Evolutionary conservation across 2,888 invertebrate species (phyloP), one percentile per base, ranked within the genome.

Genomic region (Apamea monoglypha): DNA sequence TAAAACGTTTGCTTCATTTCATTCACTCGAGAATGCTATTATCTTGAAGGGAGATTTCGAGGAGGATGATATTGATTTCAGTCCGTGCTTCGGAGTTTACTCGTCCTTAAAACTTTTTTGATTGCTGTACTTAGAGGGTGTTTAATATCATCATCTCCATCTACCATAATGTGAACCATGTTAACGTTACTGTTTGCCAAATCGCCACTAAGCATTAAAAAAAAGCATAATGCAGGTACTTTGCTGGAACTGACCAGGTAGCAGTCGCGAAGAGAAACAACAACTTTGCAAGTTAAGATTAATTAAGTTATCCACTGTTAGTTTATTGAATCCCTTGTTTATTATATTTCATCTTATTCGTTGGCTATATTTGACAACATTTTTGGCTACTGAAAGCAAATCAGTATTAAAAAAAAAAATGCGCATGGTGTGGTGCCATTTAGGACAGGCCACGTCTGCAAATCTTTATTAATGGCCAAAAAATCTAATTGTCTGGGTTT

Each of bases 1-100:
- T 87, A 73, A 79, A 81, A 76, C 36, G 76, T 78, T 50, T 56
- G 76, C 64, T 82, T 85, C 79, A 84, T 88, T 81, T 84, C 70
- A 85, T 85, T 83, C 83, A 74, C 71, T 80, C 73, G 70, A 79
- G 69, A 68, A 71, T 32, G 76, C 56, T 77, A 80, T 80, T 80
- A 82, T 87, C 61, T 76, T 77, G 74, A 25, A 69, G 64, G 53
- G 50, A 61, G 18, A 36, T 81, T 68, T 71, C 21, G 36, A 29
- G n/a, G 21, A 67, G 36, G 53, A 70, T 53, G n/a, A 53, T 70
- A 86, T 83, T 79, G 44, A 69, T 86, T 71, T 78, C 56, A 63
- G 40, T 16, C 16, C 73, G 56, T 18, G n/a, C 25, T n/a, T 29
- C 2, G 1, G 32, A 53, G 66, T 61, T 61, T 10, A 53, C 25